Percentiles rank a stretch among this genome's conserved stretches.
These are phyloP conservation scores for Liparis tanakae DNA, from an alignment of 2,797 vertebrate species.

Conservation along the genomic window DNA sequence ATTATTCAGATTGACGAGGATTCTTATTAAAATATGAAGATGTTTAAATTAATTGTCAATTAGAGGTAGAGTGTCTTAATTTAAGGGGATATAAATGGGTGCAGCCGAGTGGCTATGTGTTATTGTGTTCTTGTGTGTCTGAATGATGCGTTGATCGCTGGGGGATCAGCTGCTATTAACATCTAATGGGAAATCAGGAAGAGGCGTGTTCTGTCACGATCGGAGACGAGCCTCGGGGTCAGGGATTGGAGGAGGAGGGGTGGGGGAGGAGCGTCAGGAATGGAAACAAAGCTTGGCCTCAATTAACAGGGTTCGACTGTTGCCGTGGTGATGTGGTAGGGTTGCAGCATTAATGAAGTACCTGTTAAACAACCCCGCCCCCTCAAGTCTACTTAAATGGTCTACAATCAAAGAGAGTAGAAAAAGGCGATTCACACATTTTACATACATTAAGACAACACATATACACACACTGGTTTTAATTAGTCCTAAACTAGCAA, in stretches of 20 bases:
- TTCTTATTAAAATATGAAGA: conserved; percentile 90
- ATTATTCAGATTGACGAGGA: conserved; percentile 87
- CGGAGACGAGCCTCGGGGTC: conserved; percentile 75
- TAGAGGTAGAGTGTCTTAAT: conserved; percentile 88
- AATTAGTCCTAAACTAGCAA: conserved; percentile 86
- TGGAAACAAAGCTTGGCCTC: conserved; percentile 84
- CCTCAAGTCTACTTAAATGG: conserved; percentile 80
- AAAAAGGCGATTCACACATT: conserved; percentile 65
- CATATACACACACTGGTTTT: conserved; percentile 75
- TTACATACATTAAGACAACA: conserved; percentile 60
- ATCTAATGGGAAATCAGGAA: conserved; percentile 84
- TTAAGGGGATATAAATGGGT: conserved; percentile 84
- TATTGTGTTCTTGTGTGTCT: conserved; percentile 36
- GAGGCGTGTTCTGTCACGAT: conserved; percentile 77
- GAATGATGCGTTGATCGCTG: conserved; percentile 74
- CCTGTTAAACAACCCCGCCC: conserved; percentile 82
- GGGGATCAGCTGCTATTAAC: conserved; percentile 81
- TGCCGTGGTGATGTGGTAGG: conserved; percentile 81
- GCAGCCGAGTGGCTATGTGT: conserved; percentile 59
- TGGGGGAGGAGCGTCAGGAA: conserved; percentile 73
- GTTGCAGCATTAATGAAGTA: conserved; percentile 86
- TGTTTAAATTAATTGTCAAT: conserved; percentile 91
- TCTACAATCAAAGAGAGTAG: conserved; percentile 47
- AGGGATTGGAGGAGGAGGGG: conserved; percentile 78
- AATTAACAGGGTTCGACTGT: conserved; percentile 83